Percentiles rank a stretch among this genome's conserved stretches.
Conservation (phyloP, 2,113 vertebrate genomes). For the Baryphthengus martii region DNA sequence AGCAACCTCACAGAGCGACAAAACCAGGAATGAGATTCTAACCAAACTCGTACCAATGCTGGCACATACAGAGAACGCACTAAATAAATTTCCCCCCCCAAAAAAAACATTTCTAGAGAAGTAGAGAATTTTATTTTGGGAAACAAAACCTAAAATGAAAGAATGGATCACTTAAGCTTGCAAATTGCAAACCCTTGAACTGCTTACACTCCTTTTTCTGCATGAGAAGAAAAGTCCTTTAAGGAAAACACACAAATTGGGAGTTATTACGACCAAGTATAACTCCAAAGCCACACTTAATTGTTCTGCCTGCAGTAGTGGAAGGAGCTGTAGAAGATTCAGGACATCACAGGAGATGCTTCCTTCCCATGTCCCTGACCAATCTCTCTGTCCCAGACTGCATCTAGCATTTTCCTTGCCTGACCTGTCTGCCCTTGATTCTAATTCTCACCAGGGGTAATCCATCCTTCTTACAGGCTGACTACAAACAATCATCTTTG, state of each 20-base stretch:
- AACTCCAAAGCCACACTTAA: neutral
- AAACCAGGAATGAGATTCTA: neutral
- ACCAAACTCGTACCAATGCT: neutral
- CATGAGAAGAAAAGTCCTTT: neutral
- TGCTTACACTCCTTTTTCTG: neutral
- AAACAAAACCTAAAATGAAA: slow-evolving; percentile 15
- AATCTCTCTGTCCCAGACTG: neutral
- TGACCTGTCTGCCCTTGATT: neutral
- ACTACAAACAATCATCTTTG: neutral
- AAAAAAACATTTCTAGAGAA: neutral
- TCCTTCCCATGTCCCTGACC: neutral
- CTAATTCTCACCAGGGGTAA: neutral
- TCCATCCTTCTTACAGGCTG: neutral
- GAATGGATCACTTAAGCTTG: neutral
- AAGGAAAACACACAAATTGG: neutral
- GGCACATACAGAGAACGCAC: neutral
- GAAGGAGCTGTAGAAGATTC: neutral
- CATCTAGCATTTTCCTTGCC: neutral
- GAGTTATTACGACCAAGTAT: neutral
- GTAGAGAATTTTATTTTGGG: neutral
- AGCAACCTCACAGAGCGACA: neutral
- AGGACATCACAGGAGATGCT: neutral
- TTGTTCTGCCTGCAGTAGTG: neutral
- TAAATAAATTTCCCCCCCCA: neutral
- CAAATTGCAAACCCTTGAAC: neutral